Base-by-base conservation (phyloP, 2,888 invertebrate species). In the Pyrrhosoma nymphula region DNA sequence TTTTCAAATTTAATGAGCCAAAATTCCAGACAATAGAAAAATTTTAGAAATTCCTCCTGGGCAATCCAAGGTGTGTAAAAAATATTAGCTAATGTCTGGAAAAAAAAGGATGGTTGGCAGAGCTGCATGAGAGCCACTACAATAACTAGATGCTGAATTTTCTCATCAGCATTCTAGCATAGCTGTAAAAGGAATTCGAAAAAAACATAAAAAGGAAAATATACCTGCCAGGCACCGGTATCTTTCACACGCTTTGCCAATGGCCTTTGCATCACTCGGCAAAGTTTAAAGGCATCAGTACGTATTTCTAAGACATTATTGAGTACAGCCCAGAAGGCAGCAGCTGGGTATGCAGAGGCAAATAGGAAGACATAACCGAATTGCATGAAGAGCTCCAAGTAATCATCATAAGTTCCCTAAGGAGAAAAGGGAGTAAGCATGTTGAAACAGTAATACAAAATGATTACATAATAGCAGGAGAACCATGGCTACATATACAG, bases 341-440 rank as follows among this genome's bases (percentile, higher is more conserved):
- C 98, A 96, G 98, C 97, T 0, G 98, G 98, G 96, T 98, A 98
- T 16, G 98, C 98, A 0, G 98, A 98, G 6, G 98, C 98, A 97
- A 98, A 98, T 35, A 98, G 97, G 96, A 98, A 98, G 8, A 98
- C 98, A 97, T 98, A 98, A 91, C 98, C 98, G 96, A 98, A 98
- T 97, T 98, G 98, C 95, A 98, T 98, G 96, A 98, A 98, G 97
- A 98, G 97, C 97, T 98, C 98, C 96, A 98, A 97, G 96, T 98
- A 98, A 96, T 98, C 98, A 96, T 98, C 98, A 96, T 98, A 98
- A 0, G 98, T 98, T 95, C 98, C 98, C 97, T 97, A 96, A 60
- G 96, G 96, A 90, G 95, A 95, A 95, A n/a, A 91, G 47, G 39
- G 14, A 63, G n/a, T 63, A 35, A 56, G 39, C 35, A 82, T 82